phyloP scores from a whole-genome alignment of 2,888 invertebrate species.

The Drosophila meridiana region DNA sequence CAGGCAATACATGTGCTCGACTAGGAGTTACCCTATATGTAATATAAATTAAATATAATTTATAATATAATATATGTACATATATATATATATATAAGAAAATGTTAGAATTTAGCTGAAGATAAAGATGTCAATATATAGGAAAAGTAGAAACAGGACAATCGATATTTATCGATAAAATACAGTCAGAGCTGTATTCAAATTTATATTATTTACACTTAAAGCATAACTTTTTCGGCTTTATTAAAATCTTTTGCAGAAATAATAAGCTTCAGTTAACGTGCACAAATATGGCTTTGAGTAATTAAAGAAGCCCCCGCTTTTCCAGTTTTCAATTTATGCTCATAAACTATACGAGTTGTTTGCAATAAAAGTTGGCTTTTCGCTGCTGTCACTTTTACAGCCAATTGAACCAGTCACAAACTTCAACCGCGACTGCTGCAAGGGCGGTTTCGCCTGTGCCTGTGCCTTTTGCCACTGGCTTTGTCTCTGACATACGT shows the following conservation, averaged over 20 bases:
- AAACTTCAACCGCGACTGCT: slow-evolving; percentile 42
- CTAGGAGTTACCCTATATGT: not conserved
- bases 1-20: not conserved
- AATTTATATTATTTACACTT: not conserved
- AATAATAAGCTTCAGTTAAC: not conserved
- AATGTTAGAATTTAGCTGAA: not conserved
- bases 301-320: slow-evolving; percentile 49
- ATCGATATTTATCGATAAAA: not conserved
- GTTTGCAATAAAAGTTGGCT: slow-evolving; percentile 2
- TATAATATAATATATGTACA: not conserved
- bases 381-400: slow-evolving; percentile 46
- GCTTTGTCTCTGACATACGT: slow-evolving; percentile 27
- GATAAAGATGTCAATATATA: not conserved
- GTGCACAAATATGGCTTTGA: slow-evolving; percentile 1
- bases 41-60: no score
- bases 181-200: not conserved
- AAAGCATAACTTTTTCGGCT: not conserved
- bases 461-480: not conserved
- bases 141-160: not conserved
- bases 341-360: slow-evolving; percentile 2
- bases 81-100: not conserved
- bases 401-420: slow-evolving; percentile 65
- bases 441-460: slow-evolving; percentile 13
- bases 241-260: not conserved
- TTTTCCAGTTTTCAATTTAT: slow-evolving; percentile 41